These are phyloP conservation scores for Ectropis grisescens DNA, from an alignment of 1,140 invertebrate species.

Conservation along the genomic window DNA sequence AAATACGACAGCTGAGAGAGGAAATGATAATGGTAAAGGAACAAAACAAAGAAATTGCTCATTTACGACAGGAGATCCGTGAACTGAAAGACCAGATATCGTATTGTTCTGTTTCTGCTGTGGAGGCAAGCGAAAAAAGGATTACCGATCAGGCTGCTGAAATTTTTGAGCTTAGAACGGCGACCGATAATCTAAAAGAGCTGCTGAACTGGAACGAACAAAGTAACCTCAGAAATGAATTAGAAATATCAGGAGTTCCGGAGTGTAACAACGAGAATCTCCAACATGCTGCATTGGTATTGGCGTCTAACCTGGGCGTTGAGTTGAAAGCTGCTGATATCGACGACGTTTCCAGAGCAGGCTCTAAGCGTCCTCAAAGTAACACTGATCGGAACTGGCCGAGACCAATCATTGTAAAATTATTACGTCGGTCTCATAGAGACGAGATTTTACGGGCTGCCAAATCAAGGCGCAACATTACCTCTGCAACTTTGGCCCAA, in stretches of 20 bases:
- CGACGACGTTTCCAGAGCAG: neutral
- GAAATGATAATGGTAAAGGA: neutral
- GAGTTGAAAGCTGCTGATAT: neutral
- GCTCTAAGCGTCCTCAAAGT: neutral
- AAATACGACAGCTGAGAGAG: neutral
- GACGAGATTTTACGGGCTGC: neutral
- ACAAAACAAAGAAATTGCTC: neutral
- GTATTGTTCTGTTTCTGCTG: no score
- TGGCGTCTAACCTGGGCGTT: neutral
- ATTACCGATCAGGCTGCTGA: no score
- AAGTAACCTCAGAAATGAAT: neutral
- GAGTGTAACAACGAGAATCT: neutral
- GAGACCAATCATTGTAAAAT: neutral
- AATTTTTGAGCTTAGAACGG: no score
- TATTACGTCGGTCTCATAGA: neutral
- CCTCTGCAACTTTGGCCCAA: neutral
- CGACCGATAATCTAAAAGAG: no score
- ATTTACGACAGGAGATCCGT: neutral
- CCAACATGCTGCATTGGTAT: neutral
- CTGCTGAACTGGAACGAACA: neutral
- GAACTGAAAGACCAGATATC: neutral
- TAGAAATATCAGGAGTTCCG: neutral
- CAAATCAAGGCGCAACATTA: neutral
- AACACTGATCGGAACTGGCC: neutral
- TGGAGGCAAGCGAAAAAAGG: no score